Evolutionary conservation across 2,113 vertebrate genomes (phyloP).

Genomic region (Heterocephalus glaber): DNA sequence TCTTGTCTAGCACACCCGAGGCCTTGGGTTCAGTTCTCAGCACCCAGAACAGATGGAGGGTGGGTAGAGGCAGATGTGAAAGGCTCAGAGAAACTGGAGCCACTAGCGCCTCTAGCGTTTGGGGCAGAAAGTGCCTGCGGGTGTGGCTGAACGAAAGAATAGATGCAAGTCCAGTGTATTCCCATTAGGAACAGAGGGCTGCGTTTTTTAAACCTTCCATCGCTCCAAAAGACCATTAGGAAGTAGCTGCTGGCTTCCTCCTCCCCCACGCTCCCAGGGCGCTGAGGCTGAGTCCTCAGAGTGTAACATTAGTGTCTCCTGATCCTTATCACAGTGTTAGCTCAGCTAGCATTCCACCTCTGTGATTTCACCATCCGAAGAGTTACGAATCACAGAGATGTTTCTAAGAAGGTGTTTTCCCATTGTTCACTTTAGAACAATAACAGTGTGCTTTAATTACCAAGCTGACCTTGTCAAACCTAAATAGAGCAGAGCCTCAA

Average conservation of each 20-base stretch:
- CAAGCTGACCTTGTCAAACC: slow-evolving; percentile 67
- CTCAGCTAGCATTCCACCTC: slow-evolving; percentile 58
- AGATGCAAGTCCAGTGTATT: not conserved
- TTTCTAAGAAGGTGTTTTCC: slow-evolving; percentile 80
- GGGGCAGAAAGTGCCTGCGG: not conserved
- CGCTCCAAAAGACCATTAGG: not conserved
- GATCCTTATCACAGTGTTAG: slow-evolving; percentile 6
- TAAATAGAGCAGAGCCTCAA: slow-evolving; percentile 72
- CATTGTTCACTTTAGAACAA: slow-evolving; percentile 72
- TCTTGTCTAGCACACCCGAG: not conserved
- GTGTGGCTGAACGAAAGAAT: not conserved
- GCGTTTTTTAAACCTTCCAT: not conserved
- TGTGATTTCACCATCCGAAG: slow-evolving; percentile 68
- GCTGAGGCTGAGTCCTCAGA: not conserved
- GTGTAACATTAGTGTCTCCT: not conserved
- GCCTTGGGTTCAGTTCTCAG: not conserved
- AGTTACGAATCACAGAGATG: slow-evolving; percentile 77
- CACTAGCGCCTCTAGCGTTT: not conserved
- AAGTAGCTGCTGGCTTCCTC: not conserved
- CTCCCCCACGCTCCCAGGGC: not conserved
- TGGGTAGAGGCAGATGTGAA: not conserved
- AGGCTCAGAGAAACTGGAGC: not conserved
- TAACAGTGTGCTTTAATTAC: slow-evolving; percentile 70
- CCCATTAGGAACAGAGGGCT: not conserved
- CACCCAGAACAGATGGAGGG: not conserved